phyloP scores from a whole-genome alignment of 2,113 vertebrate species.

The Varanus komodoensis region DNA sequence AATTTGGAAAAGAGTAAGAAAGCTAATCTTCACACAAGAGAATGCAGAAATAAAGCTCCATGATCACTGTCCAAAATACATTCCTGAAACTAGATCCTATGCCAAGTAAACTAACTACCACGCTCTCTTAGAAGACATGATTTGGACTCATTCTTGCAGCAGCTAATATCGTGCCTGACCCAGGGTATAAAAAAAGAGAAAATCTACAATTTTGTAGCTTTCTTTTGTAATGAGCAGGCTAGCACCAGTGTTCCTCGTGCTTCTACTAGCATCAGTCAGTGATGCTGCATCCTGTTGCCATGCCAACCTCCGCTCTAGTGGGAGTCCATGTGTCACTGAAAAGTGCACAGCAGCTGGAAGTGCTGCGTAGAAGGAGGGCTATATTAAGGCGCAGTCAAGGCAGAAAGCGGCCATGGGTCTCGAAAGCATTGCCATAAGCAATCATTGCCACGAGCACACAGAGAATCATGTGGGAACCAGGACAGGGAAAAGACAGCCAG shows the following conservation, averaged over 20 bases:
- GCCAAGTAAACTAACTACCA: background rate
- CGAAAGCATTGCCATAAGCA: background rate
- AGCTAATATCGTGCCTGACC: background rate
- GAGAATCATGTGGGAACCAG: background rate
- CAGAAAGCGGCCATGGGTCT: background rate
- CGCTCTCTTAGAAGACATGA: background rate
- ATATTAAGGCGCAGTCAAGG: background rate
- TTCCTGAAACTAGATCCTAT: background rate
- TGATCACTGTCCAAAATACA: background rate
- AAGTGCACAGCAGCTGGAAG: constrained; percentile 12
- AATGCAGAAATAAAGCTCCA: background rate
- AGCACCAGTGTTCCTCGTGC: constrained; percentile 5
- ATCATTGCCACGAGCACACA: background rate
- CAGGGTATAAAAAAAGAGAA: background rate
- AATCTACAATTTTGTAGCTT: background rate
- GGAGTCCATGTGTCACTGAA: constrained; percentile 7
- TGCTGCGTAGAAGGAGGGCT: background rate
- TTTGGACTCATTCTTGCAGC: background rate
- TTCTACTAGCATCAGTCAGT: background rate
- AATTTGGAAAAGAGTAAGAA: background rate
- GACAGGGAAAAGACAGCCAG: background rate
- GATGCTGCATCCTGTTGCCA: background rate
- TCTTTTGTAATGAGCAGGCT: background rate
- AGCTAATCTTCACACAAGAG: background rate
- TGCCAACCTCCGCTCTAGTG: constrained; percentile 15